Conservation (phyloP, 1,140 invertebrate species). For the Lepidurus arcticus region DNA sequence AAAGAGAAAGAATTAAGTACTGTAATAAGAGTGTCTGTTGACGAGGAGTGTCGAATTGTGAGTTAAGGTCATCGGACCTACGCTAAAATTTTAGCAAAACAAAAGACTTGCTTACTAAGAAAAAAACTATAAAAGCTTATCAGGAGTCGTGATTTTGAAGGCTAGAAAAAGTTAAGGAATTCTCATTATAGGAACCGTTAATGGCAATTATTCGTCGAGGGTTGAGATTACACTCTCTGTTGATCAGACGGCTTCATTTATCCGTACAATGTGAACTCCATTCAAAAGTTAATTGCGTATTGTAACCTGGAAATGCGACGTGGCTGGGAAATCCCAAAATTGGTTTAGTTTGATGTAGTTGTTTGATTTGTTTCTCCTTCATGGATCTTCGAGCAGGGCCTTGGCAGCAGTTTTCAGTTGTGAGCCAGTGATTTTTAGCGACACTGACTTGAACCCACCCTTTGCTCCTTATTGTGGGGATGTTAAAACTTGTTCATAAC, state of each 20-base stretch:
- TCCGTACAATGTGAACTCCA: no score
- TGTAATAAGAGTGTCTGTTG: neutral
- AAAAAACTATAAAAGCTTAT: neutral
- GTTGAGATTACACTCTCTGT: no score
- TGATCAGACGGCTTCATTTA: no score
- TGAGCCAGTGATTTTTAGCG: constrained; percentile 14
- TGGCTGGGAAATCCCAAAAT: neutral
- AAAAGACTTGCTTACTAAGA: neutral
- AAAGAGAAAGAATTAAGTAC: neutral
- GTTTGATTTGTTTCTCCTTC: neutral
- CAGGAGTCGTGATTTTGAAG: no score
- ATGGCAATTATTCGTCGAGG: no score
- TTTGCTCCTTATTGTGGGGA: neutral
- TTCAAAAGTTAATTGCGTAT: no score
- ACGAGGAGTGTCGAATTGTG: neutral
- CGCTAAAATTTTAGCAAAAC: neutral
- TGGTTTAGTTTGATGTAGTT: neutral
- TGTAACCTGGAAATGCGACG: no score
- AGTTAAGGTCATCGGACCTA: neutral
- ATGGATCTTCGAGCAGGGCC: neutral
- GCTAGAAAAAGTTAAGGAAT: no score
- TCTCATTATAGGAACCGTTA: no score
- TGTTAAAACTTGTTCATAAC: neutral
- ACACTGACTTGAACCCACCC: neutral
- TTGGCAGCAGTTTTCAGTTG: neutral